Base-by-base conservation (phyloP, 2,113 vertebrate genomes). In the Dolichotis patagonum region DNA sequence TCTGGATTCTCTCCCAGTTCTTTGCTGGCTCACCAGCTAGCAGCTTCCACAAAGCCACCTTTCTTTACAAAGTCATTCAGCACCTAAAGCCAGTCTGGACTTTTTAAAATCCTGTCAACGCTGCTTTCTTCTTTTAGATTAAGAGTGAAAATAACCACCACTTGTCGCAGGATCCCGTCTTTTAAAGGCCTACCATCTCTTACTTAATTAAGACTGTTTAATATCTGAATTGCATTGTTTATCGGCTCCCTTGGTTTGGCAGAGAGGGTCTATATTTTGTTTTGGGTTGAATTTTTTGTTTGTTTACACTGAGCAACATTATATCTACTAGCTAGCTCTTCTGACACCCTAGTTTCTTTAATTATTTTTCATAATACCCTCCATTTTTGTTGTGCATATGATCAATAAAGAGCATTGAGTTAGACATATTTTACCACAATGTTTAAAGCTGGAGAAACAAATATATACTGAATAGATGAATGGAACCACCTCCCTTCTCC, bases 241-340 rank as follows among this genome's bases (percentile, higher is more conserved):
- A 56, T 83, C 85, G 58, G 46, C 30, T 58, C 12, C 1, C 24
- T 96, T 19, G 49, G 73, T 46, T 69, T n/a, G 7, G n/a, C 24
- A 9, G 14, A 1, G 14, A 78, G 26, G 6, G 22, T 49, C 60
- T 63, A 26, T 71, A 91, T 83, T 58, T 85, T 30, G 41, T 43
- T 43, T 54, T 24, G 10, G 28, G 22, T 77, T n/a, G 6, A 60
- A 28, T 12, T 4, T 67, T 43, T 91, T 69, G 49, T 38, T 69
- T 86, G n/a, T 92, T 71, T 35, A 94, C 43, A 83, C 77, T 65
- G 20, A 97, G 32, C 52, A 77, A 91, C 46, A 46, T 3, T 32
- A 32, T 3, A 17, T 2, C 7, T 88, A 63, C 41, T 43, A 75
- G 49, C 60, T 86, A n/a, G n/a, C 32, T 67, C 69, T 41, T 73